These are phyloP conservation scores for Geothlypis trichas DNA, from an alignment of 2,113 vertebrate genomes.

Conservation along the genomic window DNA sequence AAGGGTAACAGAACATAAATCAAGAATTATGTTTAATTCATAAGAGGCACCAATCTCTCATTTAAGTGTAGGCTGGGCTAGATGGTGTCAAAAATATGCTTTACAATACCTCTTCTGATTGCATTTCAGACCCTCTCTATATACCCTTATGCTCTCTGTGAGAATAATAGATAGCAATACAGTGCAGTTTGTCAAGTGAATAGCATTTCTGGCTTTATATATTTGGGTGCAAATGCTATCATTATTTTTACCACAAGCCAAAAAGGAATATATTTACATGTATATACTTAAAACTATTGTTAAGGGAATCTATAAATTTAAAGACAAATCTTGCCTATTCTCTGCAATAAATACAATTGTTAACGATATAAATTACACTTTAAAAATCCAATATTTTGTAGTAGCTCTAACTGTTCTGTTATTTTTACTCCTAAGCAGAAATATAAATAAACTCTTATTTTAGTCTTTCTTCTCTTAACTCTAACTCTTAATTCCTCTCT, in stretches of 20 bases:
- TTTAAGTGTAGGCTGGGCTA: conserved; percentile 68
- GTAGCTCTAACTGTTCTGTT: background rate
- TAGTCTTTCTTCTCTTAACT: background rate
- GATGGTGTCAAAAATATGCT: conserved; percentile 73
- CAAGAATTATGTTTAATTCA: conserved; percentile 81
- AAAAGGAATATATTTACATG: conserved; percentile 54
- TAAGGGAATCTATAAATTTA: conserved; percentile 21
- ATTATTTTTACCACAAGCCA: conserved; percentile 39
- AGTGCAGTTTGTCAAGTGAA: conserved; percentile 61
- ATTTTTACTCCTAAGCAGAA: background rate
- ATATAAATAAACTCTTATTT: background rate
- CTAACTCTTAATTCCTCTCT: background rate
- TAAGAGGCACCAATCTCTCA: conserved; percentile 74
- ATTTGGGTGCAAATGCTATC: conserved; percentile 50
- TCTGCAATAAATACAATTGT: background rate
- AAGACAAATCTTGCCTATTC: background rate
- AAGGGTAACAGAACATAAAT: conserved; percentile 77
- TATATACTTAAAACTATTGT: conserved; percentile 19
- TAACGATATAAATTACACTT: background rate
- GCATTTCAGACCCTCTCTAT: conserved; percentile 47
- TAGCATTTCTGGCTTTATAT: conserved; percentile 65
- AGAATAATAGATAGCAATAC: conserved; percentile 64
- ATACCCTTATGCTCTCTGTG: conserved; percentile 2
- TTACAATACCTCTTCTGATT: conserved; percentile 76
- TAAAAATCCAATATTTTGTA: background rate